Conservation (phyloP, 1,140 invertebrate genomes). For the Aphaenogaster rudis region DNA sequence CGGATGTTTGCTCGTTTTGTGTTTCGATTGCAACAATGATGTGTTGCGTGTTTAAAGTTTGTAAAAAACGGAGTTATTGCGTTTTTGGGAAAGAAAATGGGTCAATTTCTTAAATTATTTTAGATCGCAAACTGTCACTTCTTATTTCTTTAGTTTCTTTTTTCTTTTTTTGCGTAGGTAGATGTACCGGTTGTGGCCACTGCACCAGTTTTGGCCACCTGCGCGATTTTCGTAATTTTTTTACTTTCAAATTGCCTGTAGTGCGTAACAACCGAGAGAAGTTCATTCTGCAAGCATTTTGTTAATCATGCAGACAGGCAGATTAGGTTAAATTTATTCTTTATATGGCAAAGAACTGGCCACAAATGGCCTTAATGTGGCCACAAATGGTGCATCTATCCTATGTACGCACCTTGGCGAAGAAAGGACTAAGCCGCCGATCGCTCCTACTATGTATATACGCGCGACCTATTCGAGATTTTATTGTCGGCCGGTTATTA, state of each 20-base stretch:
- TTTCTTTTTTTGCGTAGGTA: neutral
- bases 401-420: neutral
- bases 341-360: too few relatives aligned
- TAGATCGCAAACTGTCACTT: neutral
- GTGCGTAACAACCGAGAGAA: too few relatives aligned
- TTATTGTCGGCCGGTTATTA: conserved; percentile 40
- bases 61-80: neutral
- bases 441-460: neutral
- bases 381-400: too few relatives aligned
- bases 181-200: too few relatives aligned
- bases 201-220: too few relatives aligned
- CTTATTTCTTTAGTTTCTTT: neutral
- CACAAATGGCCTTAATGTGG: too few relatives aligned
- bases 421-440: neutral
- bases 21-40: neutral
- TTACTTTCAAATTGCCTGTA: too few relatives aligned
- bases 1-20: conserved; percentile 3
- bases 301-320: too few relatives aligned
- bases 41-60: neutral
- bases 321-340: too few relatives aligned
- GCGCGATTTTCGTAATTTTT: too few relatives aligned
- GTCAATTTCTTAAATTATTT: neutral
- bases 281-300: too few relatives aligned
- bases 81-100: neutral
- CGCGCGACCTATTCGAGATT: conserved; percentile 35